Base-by-base conservation (phyloP, 53 echinoderm and acorn worm species). In the Stichopus horrens region DNA sequence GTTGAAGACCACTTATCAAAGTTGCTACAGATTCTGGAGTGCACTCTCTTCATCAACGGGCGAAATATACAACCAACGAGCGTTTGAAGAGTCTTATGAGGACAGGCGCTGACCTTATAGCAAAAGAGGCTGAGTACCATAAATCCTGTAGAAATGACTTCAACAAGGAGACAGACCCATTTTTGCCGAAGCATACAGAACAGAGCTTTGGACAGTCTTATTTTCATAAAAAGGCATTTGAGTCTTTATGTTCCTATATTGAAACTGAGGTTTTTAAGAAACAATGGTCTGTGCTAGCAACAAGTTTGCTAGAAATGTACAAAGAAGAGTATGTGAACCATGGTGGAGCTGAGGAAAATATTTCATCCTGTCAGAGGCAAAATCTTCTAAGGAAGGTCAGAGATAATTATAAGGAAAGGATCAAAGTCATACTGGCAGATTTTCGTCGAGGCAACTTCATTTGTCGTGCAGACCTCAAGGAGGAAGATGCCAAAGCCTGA, bases 61-160 rank as follows among this genome's bases (percentile, higher is more conserved):
- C 86, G 8, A 53, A 74, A 19, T 73, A 23, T 68, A 74, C 87
- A 75, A 73, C 37, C 0, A 88, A 91, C 54, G 60, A 90, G 86
- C 76, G 90, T 8, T 77, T 91, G 82, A 79, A 88, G 73, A 81
- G 74, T 75, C 75, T 91, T 22, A 21, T 90, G 37, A 23, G 86
- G 20, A 74, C 37, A 63, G 88, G 76, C n/a, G 90, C 90, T n/a
- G 90, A 92, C 76, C 56, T 94, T 5, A 90, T 90, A 9, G 94
- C 94, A 21, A 94, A 94, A 54, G 90, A 94, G 60, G 94, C 92
- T 11, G 73, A 94, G 80, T 92, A 92, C 67, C 94, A 94, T 57
- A 94, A 92, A 67, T 92, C 90, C 6, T 94, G 92, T 63, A 88
- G 92, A 4, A 23, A 67, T 84, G 16, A 59, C 10, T 91, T 91